Percentiles rank a stretch among this genome's conserved stretches.
phyloP scores from a whole-genome alignment of 2,113 vertebrate genomes.

The Cyprinus carpio region DNA sequence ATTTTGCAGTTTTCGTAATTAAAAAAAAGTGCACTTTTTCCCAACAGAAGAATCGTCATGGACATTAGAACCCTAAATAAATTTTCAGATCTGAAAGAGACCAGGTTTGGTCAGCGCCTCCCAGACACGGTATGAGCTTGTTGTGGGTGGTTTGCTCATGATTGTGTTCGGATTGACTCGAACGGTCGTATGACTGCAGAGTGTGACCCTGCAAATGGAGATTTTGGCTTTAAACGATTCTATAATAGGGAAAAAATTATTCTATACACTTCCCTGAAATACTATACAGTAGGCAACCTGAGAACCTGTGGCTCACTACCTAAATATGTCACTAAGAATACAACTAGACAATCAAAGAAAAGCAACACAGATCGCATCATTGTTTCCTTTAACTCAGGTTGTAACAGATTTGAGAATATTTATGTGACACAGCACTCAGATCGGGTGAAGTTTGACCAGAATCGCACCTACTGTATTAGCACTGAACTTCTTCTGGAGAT shows the following conservation, averaged over 20 bases:
- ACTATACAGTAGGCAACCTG: slow-evolving; percentile 50
- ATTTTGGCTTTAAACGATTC: slow-evolving; percentile 44
- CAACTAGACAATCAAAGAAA: not conserved
- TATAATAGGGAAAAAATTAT: too few species aligned
- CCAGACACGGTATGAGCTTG: slow-evolving; percentile 43
- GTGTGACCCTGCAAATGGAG: not conserved
- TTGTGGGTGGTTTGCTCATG: slow-evolving; percentile 51
- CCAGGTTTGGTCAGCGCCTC: slow-evolving; percentile 2
- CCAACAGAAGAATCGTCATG: too few species aligned
- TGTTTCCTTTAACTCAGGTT: not conserved
- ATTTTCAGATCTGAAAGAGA: not conserved
- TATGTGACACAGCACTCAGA: too few species aligned
- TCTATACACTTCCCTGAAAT: slow-evolving; percentile 2
- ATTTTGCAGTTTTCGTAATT: too few species aligned
- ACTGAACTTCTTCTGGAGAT: too few species aligned
- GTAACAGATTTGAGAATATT: not conserved
- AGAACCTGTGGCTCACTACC: not conserved
- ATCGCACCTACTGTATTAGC: too few species aligned
- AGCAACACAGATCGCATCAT: slow-evolving; percentile 54
- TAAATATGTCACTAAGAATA: not conserved
- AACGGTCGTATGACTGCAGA: not conserved
- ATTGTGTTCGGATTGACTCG: slow-evolving; percentile 5
- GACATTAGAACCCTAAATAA: not conserved
- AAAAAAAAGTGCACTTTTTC: too few species aligned
- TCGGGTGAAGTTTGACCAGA: too few species aligned